These are phyloP conservation scores for Podotricha telesiphe DNA, from an alignment of 2,888 invertebrate species.

Conservation along the genomic window DNA sequence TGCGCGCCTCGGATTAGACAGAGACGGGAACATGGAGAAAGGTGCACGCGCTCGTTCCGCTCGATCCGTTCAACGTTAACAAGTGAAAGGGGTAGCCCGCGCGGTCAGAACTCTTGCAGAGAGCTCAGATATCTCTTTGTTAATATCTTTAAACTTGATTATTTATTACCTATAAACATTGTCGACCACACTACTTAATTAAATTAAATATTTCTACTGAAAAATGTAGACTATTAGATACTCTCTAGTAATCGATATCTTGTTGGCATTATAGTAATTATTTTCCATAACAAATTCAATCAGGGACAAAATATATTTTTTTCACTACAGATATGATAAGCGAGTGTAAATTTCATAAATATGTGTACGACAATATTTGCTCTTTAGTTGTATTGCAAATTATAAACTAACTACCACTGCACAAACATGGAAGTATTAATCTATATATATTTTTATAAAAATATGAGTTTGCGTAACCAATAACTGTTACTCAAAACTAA, in stretches of 20 bases:
- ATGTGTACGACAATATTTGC: neutral
- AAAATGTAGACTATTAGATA: constrained; percentile 19
- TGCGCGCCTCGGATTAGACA: constrained; percentile 70
- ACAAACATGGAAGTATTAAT: constrained; percentile 12
- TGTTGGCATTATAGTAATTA: constrained; percentile 1
- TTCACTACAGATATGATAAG: too few species aligned
- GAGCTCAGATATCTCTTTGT: constrained; percentile 58
- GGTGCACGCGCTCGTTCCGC: constrained; percentile 76
- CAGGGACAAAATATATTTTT: neutral
- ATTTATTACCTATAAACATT: constrained; percentile 47
- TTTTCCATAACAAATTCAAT: constrained; percentile 6
- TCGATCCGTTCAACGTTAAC: constrained; percentile 75
- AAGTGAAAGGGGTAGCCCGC: constrained; percentile 81
- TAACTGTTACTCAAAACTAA: constrained; percentile 48
- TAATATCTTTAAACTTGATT: constrained; percentile 50
- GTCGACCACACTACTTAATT: constrained; percentile 38
- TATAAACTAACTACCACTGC: neutral
- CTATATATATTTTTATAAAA: neutral
- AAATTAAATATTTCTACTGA: constrained; percentile 27
- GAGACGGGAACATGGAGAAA: constrained; percentile 80
- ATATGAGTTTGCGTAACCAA: constrained; percentile 50
- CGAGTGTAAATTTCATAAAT: neutral
- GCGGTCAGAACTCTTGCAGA: constrained; percentile 67
- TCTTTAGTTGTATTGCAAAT: neutral
- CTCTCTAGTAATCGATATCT: constrained; percentile 31